Evolutionary conservation across 2,888 invertebrate species (phyloP).

Genomic region (Amiota mariae): DNA sequence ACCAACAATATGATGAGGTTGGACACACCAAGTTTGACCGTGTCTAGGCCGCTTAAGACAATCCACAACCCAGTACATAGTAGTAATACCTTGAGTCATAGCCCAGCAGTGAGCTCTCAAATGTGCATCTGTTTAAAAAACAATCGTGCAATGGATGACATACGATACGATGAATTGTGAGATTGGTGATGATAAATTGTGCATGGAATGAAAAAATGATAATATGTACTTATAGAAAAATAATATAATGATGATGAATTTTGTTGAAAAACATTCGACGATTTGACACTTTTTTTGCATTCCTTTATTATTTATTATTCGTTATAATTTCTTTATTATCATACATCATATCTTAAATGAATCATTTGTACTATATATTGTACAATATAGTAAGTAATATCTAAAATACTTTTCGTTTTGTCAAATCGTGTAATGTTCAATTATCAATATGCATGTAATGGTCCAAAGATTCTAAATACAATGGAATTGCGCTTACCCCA

Average conservation of each 20-base stretch:
- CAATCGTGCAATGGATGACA: too few relatives aligned
- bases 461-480: constrained; percentile 13
- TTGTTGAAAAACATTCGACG: not conserved
- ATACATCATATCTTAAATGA: too few relatives aligned
- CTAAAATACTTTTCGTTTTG: not conserved
- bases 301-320: too few relatives aligned
- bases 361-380: too few relatives aligned
- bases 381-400: too few relatives aligned
- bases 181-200: constrained; percentile 43
- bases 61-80: constrained; percentile 2
- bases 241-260: not conserved
- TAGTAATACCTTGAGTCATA: constrained; percentile 72
- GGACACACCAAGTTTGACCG: too few relatives aligned
- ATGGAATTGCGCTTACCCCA: constrained; percentile 80
- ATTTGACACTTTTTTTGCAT: too few relatives aligned
- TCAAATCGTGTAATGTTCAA: not conserved
- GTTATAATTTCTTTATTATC: too few relatives aligned
- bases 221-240: constrained; percentile 40
- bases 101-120: constrained; percentile 71
- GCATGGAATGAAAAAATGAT: constrained; percentile 42
- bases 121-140: constrained; percentile 62
- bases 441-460: not conserved
- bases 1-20: too few relatives aligned
- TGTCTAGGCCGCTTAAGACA: too few relatives aligned
- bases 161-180: constrained; percentile 54